phyloP scores from a whole-genome alignment of 2,113 vertebrate species.

The Heterotis niloticus region DNA sequence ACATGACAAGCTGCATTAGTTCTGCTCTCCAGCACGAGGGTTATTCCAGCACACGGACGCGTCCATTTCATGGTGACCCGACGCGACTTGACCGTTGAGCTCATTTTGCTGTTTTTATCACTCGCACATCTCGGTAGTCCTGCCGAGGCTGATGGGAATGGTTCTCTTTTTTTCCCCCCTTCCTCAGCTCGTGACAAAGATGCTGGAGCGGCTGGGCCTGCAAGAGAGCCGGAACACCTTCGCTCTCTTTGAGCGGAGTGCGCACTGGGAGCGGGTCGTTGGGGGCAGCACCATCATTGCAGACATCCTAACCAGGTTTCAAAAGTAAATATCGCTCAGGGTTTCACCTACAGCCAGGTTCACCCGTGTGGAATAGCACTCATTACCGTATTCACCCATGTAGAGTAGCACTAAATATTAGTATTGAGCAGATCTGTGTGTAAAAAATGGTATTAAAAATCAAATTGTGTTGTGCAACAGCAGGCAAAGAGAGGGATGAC shows the following conservation, averaged over 20 bases:
- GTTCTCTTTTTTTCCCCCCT: neutral
- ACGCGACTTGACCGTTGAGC: neutral
- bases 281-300: conserved; percentile 77
- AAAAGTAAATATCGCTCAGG: conserved; percentile 63
- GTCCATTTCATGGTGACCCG: neutral
- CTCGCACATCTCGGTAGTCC: neutral
- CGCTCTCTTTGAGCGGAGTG: conserved; percentile 82
- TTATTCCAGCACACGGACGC: neutral
- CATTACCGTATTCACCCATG: too few relatives aligned
- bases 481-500: too few relatives aligned
- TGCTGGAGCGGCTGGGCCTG: conserved; percentile 82
- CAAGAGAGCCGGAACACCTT: conserved; percentile 83
- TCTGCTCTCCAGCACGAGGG: neutral
- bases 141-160: neutral
- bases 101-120: neutral
- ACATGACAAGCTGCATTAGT: too few relatives aligned
- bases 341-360: too few relatives aligned
- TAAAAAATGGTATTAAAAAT: too few relatives aligned
- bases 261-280: conserved; percentile 76
- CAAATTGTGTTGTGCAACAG: too few relatives aligned
- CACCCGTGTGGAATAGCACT: too few relatives aligned
- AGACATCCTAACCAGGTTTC: conserved; percentile 89
- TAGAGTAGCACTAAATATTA: too few relatives aligned
- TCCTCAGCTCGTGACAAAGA: conserved; percentile 77
- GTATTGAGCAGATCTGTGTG: too few relatives aligned